Evolutionary conservation across 2,888 invertebrate genomes (phyloP), one percentile per base, ranked within the genome.

Genomic region (Alloplasta piceator): DNA sequence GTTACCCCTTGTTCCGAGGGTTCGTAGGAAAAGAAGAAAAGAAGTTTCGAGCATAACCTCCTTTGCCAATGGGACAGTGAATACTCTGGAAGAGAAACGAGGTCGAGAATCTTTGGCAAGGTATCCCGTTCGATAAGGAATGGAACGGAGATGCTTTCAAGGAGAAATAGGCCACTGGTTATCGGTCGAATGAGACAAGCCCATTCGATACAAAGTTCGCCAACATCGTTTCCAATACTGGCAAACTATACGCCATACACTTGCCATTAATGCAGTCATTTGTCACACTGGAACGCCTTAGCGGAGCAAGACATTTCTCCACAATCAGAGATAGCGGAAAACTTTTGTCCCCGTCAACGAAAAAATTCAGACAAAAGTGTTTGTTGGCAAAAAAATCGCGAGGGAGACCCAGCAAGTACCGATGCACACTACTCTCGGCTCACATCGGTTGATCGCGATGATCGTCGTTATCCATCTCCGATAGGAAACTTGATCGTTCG

Each of bases 41-140:
- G 38, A 73, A 41, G 26, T 63, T 61, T 9, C 55, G 14, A 61
- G 50, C 48, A 50, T 41, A n/a, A n/a, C n/a, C 26, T 38, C 66
- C 6, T 26, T 10, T 60, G 46, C 43, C 60, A 39, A 16, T 52
- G 36, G 4, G 14, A 52, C n/a, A 43, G 6, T 16, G 14, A 26
- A 48, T 48, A 43, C 10, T 55, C 10, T 41, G 52, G 14, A 55
- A 46, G 16, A 52, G 43, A 66, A 80, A 75, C 75, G 58, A 55
- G 71, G 75, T 80, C 66, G 70, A 46, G 60, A n/a, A 68, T 68
- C 39, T 46, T 71, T 80, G 79, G 79, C 79, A 80, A 46, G 43
- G 66, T 71, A 36, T 74, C 60, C 66, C 43, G 38, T 38, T 46
- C 70, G 79, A 75, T 66, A 71, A 72, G 71, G 60, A 66, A 36